Conservation (phyloP, 2,888 invertebrate species). For the Caenorhabditis sp. region DNA sequence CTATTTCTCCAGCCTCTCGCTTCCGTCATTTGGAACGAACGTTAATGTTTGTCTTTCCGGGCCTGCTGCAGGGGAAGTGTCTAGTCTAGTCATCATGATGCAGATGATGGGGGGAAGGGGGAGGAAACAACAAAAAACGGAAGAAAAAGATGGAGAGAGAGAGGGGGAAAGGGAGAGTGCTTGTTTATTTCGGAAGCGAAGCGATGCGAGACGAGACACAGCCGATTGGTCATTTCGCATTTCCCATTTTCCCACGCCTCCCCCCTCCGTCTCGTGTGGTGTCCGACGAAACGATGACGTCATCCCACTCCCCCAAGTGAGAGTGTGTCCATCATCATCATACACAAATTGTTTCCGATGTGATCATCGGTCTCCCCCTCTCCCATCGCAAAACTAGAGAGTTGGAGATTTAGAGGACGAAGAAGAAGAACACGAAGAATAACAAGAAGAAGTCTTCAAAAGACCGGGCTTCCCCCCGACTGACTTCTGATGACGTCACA, state of each 20-base stretch:
- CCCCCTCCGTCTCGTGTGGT: not conserved
- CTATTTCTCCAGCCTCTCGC: not conserved
- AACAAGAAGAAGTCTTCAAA: too few relatives aligned
- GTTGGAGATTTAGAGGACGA: constrained; percentile 37
- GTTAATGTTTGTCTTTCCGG: not conserved
- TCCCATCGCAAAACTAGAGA: constrained; percentile 20
- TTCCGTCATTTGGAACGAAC: too few relatives aligned
- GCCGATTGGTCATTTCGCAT: constrained; percentile 47
- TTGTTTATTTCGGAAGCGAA: constrained; percentile 61
- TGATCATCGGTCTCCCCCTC: constrained; percentile 41
- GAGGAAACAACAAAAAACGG: constrained; percentile 10
- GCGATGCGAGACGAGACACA: too few relatives aligned
- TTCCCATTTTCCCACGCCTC: constrained; percentile 45
- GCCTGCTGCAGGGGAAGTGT: too few relatives aligned
- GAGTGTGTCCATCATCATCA: constrained; percentile 8
- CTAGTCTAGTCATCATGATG: not conserved
- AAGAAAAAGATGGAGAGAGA: too few relatives aligned
- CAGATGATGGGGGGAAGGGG: not conserved
- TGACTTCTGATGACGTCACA: not conserved
- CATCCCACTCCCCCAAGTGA: constrained; percentile 3
- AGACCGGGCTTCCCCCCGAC: too few relatives aligned
- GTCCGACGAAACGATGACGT: constrained; percentile 24
- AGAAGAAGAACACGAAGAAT: constrained; percentile 6
- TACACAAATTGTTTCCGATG: constrained; percentile 39
- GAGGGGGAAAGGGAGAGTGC: constrained; percentile 11